Conservation (phyloP, 2,888 invertebrate genomes). For the Carterocephalus palaemon region DNA sequence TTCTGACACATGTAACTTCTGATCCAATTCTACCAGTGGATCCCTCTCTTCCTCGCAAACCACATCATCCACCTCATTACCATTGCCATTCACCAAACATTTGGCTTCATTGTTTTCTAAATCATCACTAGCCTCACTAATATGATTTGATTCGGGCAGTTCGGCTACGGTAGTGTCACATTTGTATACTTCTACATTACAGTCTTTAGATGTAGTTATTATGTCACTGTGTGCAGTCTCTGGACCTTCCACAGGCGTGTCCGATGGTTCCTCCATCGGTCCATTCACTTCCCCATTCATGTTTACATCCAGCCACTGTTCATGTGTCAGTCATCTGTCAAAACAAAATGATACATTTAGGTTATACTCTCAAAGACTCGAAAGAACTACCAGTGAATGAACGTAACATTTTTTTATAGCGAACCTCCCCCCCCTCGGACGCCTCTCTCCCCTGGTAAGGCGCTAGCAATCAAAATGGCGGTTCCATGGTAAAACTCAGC, state of each 20-base stretch:
- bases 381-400: slow-evolving; percentile 48
- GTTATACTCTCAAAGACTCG: slow-evolving; percentile 47
- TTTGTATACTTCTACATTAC: slow-evolving; percentile 6
- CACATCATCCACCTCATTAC: slow-evolving; percentile 36
- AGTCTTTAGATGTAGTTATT: slow-evolving; percentile 30
- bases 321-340: slow-evolving; percentile 57
- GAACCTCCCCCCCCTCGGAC: slow-evolving; percentile 50
- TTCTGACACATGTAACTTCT: slow-evolving; percentile 28
- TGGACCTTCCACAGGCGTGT: slow-evolving; percentile 33
- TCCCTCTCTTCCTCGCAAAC: slow-evolving; percentile 27
- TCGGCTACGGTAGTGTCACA: slow-evolving; percentile 31
- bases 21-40: slow-evolving; percentile 19
- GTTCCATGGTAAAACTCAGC: slow-evolving; percentile 61
- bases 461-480: slow-evolving; percentile 75
- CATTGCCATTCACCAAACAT: slow-evolving; percentile 39
- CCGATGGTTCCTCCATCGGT: slow-evolving; percentile 58
- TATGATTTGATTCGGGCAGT: slow-evolving; percentile 33
- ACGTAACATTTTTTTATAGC: slow-evolving; percentile 63
- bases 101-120: slow-evolving; percentile 17
- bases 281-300: slow-evolving; percentile 68
- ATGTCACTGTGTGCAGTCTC: slow-evolving; percentile 30
- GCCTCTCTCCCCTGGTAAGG: slow-evolving; percentile 59
- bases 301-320: slow-evolving; percentile 49
- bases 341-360: slow-evolving; percentile 45
- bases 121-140: slow-evolving; percentile 11